Evolutionary conservation across 2,797 vertebrate genomes (phyloP).

Genomic region (Gallirallus australis): DNA sequence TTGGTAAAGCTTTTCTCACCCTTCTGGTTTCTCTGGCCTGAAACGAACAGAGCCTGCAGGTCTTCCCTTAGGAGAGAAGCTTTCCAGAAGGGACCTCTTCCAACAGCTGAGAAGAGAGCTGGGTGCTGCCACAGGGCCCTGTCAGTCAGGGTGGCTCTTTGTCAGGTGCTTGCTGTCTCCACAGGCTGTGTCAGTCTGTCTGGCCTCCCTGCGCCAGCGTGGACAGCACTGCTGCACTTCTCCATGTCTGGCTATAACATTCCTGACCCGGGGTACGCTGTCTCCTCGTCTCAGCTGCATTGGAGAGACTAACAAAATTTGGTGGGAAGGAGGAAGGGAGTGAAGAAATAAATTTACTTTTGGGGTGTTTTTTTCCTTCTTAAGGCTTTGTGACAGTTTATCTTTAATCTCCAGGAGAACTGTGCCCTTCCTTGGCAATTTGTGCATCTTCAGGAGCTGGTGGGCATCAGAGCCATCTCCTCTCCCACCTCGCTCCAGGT

Average conservation of each 20-base stretch:
- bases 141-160: background rate
- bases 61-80: background rate
- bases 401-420: background rate
- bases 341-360: background rate
- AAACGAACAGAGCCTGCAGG: background rate
- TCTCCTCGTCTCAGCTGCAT: background rate
- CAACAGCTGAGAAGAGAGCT: background rate
- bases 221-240: background rate
- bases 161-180: background rate
- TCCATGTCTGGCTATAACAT: background rate
- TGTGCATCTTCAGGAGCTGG: background rate
- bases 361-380: background rate
- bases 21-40: background rate
- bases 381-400: background rate
- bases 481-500: background rate
- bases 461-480: background rate
- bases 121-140: background rate
- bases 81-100: background rate
- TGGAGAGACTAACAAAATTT: background rate
- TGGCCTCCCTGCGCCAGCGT: background rate
- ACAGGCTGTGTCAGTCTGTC: background rate
- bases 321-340: background rate
- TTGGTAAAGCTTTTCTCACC: background rate
- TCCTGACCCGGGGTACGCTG: background rate
- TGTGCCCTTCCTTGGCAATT: background rate